phyloP scores from a whole-genome alignment of 2,888 invertebrate species.

The Archaeoteleia sp. region DNA sequence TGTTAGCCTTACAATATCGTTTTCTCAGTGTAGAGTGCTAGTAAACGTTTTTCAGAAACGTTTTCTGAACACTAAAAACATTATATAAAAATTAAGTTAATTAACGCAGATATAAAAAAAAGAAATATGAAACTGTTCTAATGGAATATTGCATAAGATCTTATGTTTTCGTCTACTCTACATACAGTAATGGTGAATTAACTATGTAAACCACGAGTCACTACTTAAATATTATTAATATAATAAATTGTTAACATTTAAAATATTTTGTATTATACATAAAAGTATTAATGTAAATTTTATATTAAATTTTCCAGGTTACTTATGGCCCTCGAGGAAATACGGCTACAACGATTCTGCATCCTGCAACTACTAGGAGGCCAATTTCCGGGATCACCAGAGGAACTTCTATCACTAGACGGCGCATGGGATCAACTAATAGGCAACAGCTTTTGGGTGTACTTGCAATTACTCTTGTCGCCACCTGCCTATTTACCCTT shows the following conservation, averaged over 20 bases:
- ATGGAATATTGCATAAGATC: too few relatives aligned
- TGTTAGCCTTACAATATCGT: too few relatives aligned
- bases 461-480: slow-evolving; percentile 64
- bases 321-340: slow-evolving; percentile 66
- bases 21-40: too few relatives aligned
- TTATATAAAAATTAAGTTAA: too few relatives aligned
- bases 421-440: slow-evolving; percentile 59
- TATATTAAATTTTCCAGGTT: slow-evolving; percentile 57
- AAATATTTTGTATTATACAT: background rate
- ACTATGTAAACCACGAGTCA: too few relatives aligned
- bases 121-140: too few relatives aligned
- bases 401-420: slow-evolving; percentile 63
- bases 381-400: slow-evolving; percentile 61
- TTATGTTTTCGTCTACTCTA: too few relatives aligned
- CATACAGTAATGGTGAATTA: too few relatives aligned
- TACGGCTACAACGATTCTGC: slow-evolving; percentile 62
- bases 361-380: slow-evolving; percentile 56
- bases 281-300: background rate
- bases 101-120: too few relatives aligned
- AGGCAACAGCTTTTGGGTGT: slow-evolving; percentile 65
- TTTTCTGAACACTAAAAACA: too few relatives aligned
- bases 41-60: too few relatives aligned
- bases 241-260: background rate
- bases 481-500: slow-evolving; percentile 64
- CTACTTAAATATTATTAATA: too few relatives aligned